phyloP scores from a whole-genome alignment of 2,888 invertebrate species.

The Acleris literana region DNA sequence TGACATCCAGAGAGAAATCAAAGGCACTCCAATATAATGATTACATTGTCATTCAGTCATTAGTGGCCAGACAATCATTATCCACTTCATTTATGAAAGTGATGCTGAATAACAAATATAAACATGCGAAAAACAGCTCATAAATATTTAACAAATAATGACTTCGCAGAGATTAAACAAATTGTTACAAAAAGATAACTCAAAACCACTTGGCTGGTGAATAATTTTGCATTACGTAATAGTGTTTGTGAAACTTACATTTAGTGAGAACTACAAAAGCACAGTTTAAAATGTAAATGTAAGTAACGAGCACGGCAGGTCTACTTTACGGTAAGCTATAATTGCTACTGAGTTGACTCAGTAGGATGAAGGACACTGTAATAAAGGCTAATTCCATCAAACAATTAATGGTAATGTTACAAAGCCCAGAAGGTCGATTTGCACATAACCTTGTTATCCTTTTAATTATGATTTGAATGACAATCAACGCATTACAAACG shows the following conservation, averaged over 20 bases:
- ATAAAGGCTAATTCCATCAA: constrained; percentile 17
- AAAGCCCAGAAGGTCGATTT: neutral
- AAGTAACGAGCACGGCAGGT: neutral
- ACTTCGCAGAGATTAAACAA: too few relatives aligned
- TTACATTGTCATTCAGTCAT: constrained; percentile 11
- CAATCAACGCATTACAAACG: too few relatives aligned
- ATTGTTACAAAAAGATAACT: too few relatives aligned
- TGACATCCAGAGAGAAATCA: neutral
- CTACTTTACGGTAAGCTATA: neutral
- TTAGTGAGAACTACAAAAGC: neutral
- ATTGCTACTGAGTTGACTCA: constrained; percentile 1
- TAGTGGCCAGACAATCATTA: neutral
- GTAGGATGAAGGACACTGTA: constrained; percentile 14
- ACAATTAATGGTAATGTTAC: constrained; percentile 11
- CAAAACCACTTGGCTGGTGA: too few relatives aligned
- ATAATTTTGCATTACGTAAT: neutral
- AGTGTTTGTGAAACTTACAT: neutral
- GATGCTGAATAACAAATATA: neutral
- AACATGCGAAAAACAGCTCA: neutral
- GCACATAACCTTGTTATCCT: too few relatives aligned
- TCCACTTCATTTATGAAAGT: neutral
- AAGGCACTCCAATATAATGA: neutral
- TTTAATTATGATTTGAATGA: too few relatives aligned
- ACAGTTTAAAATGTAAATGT: neutral
- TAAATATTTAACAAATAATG: too few relatives aligned